Evolutionary conservation across 2,797 vertebrate species (phyloP).

Genomic region (Capromys pilorides): DNA sequence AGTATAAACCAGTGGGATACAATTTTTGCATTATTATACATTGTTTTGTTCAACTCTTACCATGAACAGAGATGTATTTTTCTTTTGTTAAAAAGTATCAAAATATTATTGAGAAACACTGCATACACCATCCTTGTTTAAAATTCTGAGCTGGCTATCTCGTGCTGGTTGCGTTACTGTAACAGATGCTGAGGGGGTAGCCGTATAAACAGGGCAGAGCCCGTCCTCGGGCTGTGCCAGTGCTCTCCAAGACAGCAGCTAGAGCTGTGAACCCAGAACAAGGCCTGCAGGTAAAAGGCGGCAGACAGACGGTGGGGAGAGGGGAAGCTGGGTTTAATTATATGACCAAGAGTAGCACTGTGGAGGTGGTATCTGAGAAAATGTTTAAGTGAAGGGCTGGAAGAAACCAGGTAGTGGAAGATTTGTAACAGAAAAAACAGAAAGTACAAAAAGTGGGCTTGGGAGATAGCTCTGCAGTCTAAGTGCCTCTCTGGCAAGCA

Average conservation of each 20-base stretch:
- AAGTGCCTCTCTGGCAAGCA: too few relatives aligned
- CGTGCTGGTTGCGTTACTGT: not conserved
- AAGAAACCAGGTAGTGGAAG: not conserved
- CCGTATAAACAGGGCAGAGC: not conserved
- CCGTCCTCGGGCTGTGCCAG: not conserved
- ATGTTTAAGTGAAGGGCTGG: not conserved
- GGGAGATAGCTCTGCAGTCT: too few relatives aligned
- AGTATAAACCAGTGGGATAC: not conserved
- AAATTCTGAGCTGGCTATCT: rapidly evolving
- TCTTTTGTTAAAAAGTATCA: not conserved
- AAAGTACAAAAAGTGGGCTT: not conserved
- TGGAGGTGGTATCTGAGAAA: not conserved
- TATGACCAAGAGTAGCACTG: not conserved
- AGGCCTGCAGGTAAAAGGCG: not conserved
- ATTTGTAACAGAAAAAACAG: not conserved
- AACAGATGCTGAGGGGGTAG: not conserved
- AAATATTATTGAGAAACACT: not conserved
- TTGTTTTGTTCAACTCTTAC: not conserved
- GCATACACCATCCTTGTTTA: rapidly evolving
- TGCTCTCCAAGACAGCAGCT: not conserved
- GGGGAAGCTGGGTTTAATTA: not conserved
- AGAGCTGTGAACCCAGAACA: not conserved
- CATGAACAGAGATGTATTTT: not conserved
- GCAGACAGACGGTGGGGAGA: rapidly evolving
- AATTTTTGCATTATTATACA: not conserved